Percentiles rank a stretch among this genome's conserved stretches.
Conservation (phyloP, 2,113 vertebrate species). For the Nycticorax nycticorax region DNA sequence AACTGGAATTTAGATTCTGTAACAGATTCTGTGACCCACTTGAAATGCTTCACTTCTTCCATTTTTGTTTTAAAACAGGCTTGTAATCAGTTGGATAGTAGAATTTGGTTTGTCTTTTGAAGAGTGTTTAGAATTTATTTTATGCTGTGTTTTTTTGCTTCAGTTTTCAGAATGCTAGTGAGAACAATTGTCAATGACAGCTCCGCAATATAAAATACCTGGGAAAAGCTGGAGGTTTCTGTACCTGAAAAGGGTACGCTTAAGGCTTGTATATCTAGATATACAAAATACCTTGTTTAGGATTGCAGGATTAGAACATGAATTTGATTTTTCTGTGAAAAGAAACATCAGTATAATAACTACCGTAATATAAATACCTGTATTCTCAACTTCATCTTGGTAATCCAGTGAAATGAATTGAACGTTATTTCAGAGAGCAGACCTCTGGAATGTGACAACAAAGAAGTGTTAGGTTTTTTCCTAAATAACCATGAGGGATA, state of each 20-base stretch:
- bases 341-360: neutral
- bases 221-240: neutral
- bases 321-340: neutral
- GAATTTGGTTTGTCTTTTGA: neutral
- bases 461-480: neutral
- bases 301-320: neutral
- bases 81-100: neutral
- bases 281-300: neutral
- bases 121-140: neutral
- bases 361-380: neutral
- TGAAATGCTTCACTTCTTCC: neutral
- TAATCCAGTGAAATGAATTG: neutral
- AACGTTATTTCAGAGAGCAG: neutral
- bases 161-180: neutral
- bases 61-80: neutral
- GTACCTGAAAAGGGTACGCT: neutral
- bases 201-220: neutral
- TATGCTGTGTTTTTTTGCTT: neutral
- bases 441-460: neutral
- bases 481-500: neutral
- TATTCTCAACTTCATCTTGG: neutral
- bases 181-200: neutral
- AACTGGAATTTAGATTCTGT: neutral
- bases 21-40: neutral
- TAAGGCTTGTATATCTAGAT: neutral